Percentiles rank a stretch among this genome's conserved stretches.
Conservation (phyloP, 2,113 vertebrate species). For the Gallinago jamesoni region DNA sequence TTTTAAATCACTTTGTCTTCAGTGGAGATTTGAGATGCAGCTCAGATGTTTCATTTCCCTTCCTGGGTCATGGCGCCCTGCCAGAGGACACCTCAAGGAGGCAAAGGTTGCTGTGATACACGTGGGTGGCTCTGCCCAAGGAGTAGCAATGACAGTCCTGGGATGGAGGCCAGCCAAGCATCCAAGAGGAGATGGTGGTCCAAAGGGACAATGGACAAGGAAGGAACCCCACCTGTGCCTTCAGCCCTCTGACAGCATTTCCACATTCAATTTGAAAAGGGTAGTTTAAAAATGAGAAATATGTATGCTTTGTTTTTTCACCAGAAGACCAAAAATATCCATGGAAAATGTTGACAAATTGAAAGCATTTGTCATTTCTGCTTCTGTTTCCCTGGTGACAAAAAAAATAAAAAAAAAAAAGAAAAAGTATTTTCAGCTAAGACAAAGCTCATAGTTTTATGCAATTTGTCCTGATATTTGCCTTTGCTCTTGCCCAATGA, state of each 20-base stretch:
- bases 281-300: neutral
- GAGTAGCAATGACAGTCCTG: neutral
- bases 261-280: neutral
- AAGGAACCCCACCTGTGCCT: neutral
- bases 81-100: neutral
- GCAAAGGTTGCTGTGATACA: neutral
- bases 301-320: neutral
- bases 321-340: constrained; percentile 5
- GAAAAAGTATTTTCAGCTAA: neutral
- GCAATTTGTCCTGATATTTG: neutral
- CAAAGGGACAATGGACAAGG: neutral
- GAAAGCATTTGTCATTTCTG: constrained; percentile 35
- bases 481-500: neutral
- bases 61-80: neutral
- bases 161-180: neutral
- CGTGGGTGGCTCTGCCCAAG: neutral
- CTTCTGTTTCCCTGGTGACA: constrained; percentile 50
- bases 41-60: neutral
- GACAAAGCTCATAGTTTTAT: neutral
- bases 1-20: neutral
- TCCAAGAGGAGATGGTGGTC: neutral
- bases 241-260: neutral
- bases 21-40: neutral
- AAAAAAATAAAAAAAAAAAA: neutral
- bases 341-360: neutral